These are phyloP conservation scores for Melanotaenia trifasciata DNA, from an alignment of 2,797 vertebrate genomes.

Conservation along the genomic window DNA sequence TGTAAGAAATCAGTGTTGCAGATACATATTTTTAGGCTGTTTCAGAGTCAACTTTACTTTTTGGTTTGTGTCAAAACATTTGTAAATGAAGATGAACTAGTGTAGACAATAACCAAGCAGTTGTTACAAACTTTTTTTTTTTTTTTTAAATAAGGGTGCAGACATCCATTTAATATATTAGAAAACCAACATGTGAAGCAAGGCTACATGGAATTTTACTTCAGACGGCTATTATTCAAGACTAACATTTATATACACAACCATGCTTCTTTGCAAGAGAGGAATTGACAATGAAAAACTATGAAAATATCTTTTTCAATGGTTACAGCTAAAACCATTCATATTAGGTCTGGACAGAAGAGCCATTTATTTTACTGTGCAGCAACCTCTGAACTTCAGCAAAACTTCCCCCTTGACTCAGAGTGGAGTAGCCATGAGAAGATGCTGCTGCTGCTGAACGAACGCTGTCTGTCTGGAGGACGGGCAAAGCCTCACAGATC, in stretches of 20 bases:
- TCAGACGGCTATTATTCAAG: slow-evolving; percentile 76
- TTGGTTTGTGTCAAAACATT: not conserved
- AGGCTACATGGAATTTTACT: slow-evolving; percentile 79
- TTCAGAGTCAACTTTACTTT: not conserved
- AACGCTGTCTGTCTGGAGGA: slow-evolving; percentile 49
- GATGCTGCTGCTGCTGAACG: slow-evolving; percentile 35
- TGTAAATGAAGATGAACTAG: not conserved
- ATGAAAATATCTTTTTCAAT: slow-evolving; percentile 73
- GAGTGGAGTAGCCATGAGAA: slow-evolving; percentile 26
- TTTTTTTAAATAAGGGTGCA: slow-evolving; percentile 75
- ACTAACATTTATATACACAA: slow-evolving; percentile 83
- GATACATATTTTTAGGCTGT: too few species aligned
- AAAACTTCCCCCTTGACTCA: slow-evolving; percentile 30
- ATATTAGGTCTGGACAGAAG: slow-evolving; percentile 71
- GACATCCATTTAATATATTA: slow-evolving; percentile 87
- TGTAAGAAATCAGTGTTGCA: not conserved
- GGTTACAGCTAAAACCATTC: slow-evolving; percentile 76
- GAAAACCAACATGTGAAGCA: slow-evolving; percentile 85
- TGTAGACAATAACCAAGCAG: slow-evolving; percentile 50
- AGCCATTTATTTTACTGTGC: slow-evolving; percentile 64
- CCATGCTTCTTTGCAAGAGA: slow-evolving; percentile 67
- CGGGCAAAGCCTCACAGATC: slow-evolving; percentile 52
- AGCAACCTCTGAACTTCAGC: slow-evolving; percentile 69
- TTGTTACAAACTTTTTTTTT: slow-evolving; percentile 77
- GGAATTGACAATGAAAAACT: slow-evolving; percentile 70